phyloP scores from a whole-genome alignment of 1,140 invertebrate species.

The Meteorus sp. region DNA sequence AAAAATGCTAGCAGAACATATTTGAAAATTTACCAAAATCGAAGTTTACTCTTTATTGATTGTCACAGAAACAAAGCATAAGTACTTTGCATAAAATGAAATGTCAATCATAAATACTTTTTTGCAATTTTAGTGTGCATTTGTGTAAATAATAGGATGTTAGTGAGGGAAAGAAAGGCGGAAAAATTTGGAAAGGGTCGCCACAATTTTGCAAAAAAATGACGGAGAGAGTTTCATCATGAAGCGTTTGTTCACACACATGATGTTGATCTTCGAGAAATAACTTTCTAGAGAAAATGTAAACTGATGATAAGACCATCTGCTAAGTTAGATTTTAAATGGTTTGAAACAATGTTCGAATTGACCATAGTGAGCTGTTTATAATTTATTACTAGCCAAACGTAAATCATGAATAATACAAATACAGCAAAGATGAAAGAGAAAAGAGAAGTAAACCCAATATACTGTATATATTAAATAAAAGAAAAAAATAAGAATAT shows the following conservation, averaged over 20 bases:
- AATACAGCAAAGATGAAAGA: no score
- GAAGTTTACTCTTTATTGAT: neutral
- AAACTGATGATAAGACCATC: neutral
- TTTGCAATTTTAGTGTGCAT: conserved; percentile 1
- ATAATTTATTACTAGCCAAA: conserved; percentile 6
- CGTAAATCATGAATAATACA: conserved; percentile 4
- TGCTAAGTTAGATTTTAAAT: conserved; percentile 5
- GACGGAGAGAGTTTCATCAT: neutral
- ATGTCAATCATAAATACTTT: neutral
- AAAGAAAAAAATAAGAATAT: neutral
- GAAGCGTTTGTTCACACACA: neutral
- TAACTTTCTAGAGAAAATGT: neutral
- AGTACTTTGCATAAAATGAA: neutral
- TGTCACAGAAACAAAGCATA: neutral
- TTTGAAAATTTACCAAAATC: neutral
- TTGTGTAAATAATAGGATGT: conserved; percentile 1
- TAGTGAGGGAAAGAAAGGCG: neutral
- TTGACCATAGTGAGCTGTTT: neutral
- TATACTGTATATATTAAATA: conserved; percentile 1
- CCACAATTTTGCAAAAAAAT: neutral
- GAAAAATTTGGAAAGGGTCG: neutral
- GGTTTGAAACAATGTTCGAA: neutral
- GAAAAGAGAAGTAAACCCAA: neutral
- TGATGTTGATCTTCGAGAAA: no score
- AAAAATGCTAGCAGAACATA: neutral